Evolutionary conservation across 2,113 vertebrate species (phyloP), one percentile per base, ranked within the genome.

Genomic region (Paramisgurnus dabryanus): DNA sequence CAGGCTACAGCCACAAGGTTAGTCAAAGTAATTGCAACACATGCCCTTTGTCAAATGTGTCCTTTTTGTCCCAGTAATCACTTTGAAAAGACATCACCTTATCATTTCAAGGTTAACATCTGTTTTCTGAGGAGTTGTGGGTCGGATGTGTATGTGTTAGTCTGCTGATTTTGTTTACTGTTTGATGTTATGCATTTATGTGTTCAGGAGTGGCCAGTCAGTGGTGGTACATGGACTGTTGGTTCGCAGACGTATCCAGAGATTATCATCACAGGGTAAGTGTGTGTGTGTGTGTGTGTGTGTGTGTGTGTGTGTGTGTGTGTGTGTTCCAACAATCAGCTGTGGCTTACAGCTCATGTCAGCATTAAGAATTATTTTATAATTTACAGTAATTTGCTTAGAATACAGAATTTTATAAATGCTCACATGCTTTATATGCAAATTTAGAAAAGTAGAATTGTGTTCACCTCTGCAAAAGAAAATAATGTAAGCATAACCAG

Each of bases 251-350:
- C 96, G 40, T 98, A 96, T 87, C 95, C 97, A 45, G 98, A 99
- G 90, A 96, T 99, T 86, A 96, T 99, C 86, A 93, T 99, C 87
- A 99, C 98, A 80, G 98, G 98, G 98, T 99, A 91, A 94, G 96
- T 90, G 81, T 76, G 18, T 55, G 53, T 57, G 69, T 66, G 50
- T 55, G 65, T 60, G 39, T 66, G 64, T 53, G n/a, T 55, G 60
- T 67, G 40, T 34, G 18, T 45, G 60, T 47, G 63, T 57, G 69
- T 66, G 63, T 55, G 60, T 67, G 40, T 34, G 18, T 45, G 60
- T 47, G 63, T 57, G 69, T 66, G 63, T 47, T 53, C 8, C 4
- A 55, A 55, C 13, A 13, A 17, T n/a, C 1, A 11, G 1, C 17
- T 57, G 34, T 11, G 15, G n/a, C 66, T 47, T 15, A 53, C 34